These are phyloP conservation scores for Zaprionus capensis DNA, from an alignment of 1,140 invertebrate species.

Conservation along the genomic window DNA sequence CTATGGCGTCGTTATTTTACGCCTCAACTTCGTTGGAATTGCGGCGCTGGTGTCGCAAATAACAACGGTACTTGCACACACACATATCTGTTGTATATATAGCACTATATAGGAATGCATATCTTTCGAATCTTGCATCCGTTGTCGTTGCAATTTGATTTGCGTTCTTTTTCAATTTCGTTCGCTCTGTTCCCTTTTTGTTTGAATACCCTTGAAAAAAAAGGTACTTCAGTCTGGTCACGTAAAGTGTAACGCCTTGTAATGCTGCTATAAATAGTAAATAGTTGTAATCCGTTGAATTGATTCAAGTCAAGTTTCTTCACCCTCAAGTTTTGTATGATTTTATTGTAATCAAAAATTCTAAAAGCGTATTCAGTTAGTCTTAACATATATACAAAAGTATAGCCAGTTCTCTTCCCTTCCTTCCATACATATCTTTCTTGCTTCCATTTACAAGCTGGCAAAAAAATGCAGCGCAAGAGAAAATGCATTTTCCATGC, in stretches of 20 bases:
- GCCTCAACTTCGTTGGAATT: slow-evolving; percentile 33
- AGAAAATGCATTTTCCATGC: slow-evolving; percentile 26
- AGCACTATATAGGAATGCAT: slow-evolving; percentile 21
- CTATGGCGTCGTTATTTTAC: slow-evolving; percentile 47
- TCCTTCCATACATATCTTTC: slow-evolving; percentile 6
- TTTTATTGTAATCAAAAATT: background rate
- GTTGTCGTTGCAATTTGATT: slow-evolving; percentile 53
- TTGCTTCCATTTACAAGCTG: slow-evolving; percentile 35
- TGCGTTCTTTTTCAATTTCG: slow-evolving; percentile 39
- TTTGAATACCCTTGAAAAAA: slow-evolving; percentile 4
- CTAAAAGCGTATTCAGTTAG: background rate
- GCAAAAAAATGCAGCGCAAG: slow-evolving; percentile 40
- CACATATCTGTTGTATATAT: background rate
- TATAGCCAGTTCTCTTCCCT: background rate
- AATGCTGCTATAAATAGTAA: background rate
- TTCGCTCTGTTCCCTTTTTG: background rate
- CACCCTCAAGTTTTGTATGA: background rate
- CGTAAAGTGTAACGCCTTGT: slow-evolving; percentile 4
- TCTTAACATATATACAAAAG: background rate
- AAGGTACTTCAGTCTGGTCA: background rate
- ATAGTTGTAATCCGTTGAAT: background rate
- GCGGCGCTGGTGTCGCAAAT: slow-evolving; percentile 20
- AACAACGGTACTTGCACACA: slow-evolving; percentile 16
- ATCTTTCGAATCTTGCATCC: slow-evolving; percentile 46
- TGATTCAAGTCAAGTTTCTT: background rate